Conservation (phyloP, 1,140 invertebrate genomes). For the Drosophila arawakana region DNA sequence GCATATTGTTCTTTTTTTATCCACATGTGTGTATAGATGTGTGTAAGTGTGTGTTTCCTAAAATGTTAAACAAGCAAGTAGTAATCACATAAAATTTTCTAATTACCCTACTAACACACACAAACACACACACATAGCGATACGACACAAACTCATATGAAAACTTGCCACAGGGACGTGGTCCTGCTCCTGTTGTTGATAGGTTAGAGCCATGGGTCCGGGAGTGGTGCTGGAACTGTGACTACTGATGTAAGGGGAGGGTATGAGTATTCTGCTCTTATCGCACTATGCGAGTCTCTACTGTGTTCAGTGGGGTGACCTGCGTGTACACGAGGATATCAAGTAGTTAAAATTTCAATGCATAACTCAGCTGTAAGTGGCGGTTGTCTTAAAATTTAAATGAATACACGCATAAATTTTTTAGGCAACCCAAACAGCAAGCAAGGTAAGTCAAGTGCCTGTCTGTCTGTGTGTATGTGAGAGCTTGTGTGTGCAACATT, state of each 20-base stretch:
- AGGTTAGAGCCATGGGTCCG: background rate
- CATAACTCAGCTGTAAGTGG: slow-evolving; percentile 67
- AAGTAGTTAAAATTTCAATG: slow-evolving; percentile 68
- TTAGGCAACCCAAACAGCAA: slow-evolving; percentile 38
- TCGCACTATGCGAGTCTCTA: slow-evolving; percentile 1
- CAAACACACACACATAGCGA: slow-evolving; percentile 20
- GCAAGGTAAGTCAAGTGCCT: slow-evolving; percentile 15
- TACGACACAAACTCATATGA: slow-evolving; percentile 7
- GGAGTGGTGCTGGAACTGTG: background rate
- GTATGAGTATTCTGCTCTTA: background rate
- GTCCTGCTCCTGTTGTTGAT: background rate
- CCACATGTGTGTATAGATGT: slow-evolving; percentile 3
- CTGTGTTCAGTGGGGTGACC: background rate
- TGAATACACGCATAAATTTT: slow-evolving; percentile 71
- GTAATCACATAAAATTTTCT: slow-evolving; percentile 82
- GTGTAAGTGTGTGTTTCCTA: slow-evolving; percentile 20
- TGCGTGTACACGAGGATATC: slow-evolving; percentile 28
- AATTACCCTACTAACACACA: slow-evolving; percentile 69
- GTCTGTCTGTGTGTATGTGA: background rate
- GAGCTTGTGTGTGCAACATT: slow-evolving; percentile 58
- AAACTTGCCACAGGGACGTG: slow-evolving; percentile 4
- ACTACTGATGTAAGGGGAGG: background rate
- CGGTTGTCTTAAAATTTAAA: slow-evolving; percentile 68
- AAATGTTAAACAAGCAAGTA: slow-evolving; percentile 54
- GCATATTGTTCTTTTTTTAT: slow-evolving; percentile 54